A percentile compares a stretch with the other conserved stretches of the same genome.
Evolutionary conservation across 2,113 vertebrate species (phyloP).

Genomic region (Cettia cetti): DNA sequence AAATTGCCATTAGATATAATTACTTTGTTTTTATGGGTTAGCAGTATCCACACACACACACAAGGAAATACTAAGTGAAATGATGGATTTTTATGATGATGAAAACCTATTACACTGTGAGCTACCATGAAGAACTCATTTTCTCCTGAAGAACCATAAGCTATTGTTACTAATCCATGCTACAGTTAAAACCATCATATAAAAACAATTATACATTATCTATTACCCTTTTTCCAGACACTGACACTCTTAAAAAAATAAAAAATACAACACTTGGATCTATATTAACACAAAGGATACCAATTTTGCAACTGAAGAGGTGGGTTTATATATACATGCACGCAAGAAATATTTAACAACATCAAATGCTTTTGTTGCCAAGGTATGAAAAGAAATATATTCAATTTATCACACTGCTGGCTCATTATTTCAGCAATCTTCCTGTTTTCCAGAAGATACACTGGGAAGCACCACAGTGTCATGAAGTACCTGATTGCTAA

Average conservation of each 20-base stretch:
- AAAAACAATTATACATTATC: conserved; percentile 8
- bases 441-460: not conserved
- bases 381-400: not conserved
- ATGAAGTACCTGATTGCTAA: not conserved
- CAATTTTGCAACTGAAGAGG: not conserved
- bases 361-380: not conserved
- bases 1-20: conserved; percentile 5
- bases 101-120: conserved; percentile 25
- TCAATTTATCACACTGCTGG: not conserved
- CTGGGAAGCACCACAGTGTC: not conserved
- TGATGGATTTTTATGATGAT: conserved; percentile 34
- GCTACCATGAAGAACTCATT: conserved; percentile 18
- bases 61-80: conserved; percentile 14
- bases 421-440: not conserved
- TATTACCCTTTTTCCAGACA: not conserved
- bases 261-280: not conserved
- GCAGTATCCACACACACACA: not conserved
- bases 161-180: not conserved
- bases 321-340: not conserved
- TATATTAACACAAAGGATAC: not conserved
- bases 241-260: not conserved
- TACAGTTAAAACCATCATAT: not conserved
- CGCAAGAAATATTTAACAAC: not conserved
- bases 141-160: conserved; percentile 11
- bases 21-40: conserved; percentile 13